Evolutionary conservation across 2,113 vertebrate genomes (phyloP), one percentile per base, ranked within the genome.

Genomic region (Morphnarchus princeps): DNA sequence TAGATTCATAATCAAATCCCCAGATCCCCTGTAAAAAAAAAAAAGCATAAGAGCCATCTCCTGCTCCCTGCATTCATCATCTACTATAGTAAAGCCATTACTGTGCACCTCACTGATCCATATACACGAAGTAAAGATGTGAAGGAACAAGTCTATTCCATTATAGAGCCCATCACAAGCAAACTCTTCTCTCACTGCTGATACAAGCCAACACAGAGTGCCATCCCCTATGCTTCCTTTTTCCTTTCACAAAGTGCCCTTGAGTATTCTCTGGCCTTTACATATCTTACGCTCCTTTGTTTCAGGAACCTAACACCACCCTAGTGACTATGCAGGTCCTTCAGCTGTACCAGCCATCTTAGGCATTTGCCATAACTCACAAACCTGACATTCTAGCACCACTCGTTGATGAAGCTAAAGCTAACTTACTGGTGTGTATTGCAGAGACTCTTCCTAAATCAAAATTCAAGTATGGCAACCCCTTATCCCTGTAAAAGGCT

Each of bases 41-140:
- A 50, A 26, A 28, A 13, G 2, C 0, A 0, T 25, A 42, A 47
- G 2, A 31, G 62, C 17, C 32, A 92, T 32, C 32, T 78, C 28
- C 55, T 58, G n/a, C 66, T 82, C 34, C 65, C 34, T 88, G 34
- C 38, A 73, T 61, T 73, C 28, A 69, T 58, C 31, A 54, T 15
- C 62, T 32, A 6, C 31, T 57, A 1, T 0, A 77, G 38, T 1
- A 82, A 81, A 91, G 7, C 42, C 26, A 47, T 28, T 45, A 69
- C 4, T 58, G 36, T 3, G 0, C 29, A 42, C 34, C 32, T 72
- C 67, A 57, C 19, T 31, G 42, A 87, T 32, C 31, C 20, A 54
- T 11, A 62, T 50, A 54, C 11, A 38, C 18, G 10, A 82, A 47
- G 19, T 3, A 54, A 63, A 82, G 59, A 42, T 32, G 16, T 58